Evolutionary conservation across 2,888 invertebrate genomes (phyloP), one percentile per base, ranked within the genome.

Genomic region (Apoda limacodes): DNA sequence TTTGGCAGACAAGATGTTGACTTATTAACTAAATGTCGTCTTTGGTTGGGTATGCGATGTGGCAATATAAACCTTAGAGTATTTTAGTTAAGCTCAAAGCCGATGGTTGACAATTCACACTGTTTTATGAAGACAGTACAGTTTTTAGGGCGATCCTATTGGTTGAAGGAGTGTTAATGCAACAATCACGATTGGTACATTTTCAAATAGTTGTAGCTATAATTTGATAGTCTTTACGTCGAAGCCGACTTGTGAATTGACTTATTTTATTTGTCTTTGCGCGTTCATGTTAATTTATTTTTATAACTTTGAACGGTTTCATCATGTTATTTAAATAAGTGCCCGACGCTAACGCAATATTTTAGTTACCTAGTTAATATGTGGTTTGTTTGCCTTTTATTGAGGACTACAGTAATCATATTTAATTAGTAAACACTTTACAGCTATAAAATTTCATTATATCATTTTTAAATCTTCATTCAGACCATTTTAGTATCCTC

Each of bases 301-400:
- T 74, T 71, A n/a, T 68, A 63, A 61, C 63, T 62, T 69, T 52
- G 70, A 74, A 71, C 72, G 64, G 68, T 72, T 71, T 70, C 69
- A 71, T 70, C 69, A 68, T 70, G 58, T 54, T 55, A 60, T 60
- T 58, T 67, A 67, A 71, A 70, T 63, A 66, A 7, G 9, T 14
- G 7, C 9, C 9, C 14, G 15, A 7, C 17, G 7, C 17, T 17
- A 17, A 17, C 7, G 17, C 7, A 17, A n/a, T n/a, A n/a, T n/a
- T n/a, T n/a, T n/a, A n/a, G n/a, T n/a, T n/a, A n/a, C n/a, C n/a
- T n/a, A n/a, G n/a, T n/a, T n/a, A n/a, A n/a, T n/a, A n/a, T n/a
- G n/a, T n/a, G n/a, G n/a, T n/a, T n/a, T n/a, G n/a, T n/a, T n/a
- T n/a, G n/a, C n/a, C n/a, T n/a, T n/a, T n/a, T n/a, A n/a, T n/a